Base-by-base conservation (phyloP, 1,140 invertebrate species). In the Prorops nasuta region DNA sequence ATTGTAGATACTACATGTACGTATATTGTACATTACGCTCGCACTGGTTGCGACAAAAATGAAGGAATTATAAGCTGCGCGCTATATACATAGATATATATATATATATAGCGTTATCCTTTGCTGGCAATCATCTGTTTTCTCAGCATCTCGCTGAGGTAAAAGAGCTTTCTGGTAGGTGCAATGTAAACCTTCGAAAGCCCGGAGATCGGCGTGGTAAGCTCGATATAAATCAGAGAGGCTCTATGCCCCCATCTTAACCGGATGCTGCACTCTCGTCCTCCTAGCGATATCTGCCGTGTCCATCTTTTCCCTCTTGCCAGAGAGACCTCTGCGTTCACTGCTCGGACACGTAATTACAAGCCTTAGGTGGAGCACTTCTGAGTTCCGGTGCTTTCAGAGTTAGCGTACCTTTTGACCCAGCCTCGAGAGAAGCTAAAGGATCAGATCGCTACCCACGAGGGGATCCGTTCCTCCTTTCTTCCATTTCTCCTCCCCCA, bases 291-390 rank as follows among this genome's bases (percentile, higher is more conserved):
- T 55, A 51, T 57, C 51, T 44, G 21, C 45, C 22, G 14, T 42
- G 31, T 15, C 40, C 21, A 15, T 43, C 24, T 28, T 28, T 28
- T 28, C 10, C 24, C 10, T 28, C 24, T n/a, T n/a, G n/a, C n/a
- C n/a, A n/a, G n/a, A n/a, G n/a, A n/a, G 24, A 28, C 24, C 21
- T 22, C 17, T 41, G n/a, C 24, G 28, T 40, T 49, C 47, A 17
- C 21, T 44, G 37, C 48, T 38, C 43, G 51, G 59, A 62, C 54
- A 66, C 47, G 62, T 64, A 64, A 66, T 66, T 60, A 66, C 63
- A 31, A 52, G 48, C 39, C 48, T 49, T 58, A 45, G 48, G 19
- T 43, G 46, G 44, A 51, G 49, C 53, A 48, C 42, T 50, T 48
- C 44, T 43, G 34, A 37, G 36, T 53, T 41, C 44, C 32, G 16